phyloP scores from a whole-genome alignment of 2,113 vertebrate genomes.

The Seriola dumerili region DNA sequence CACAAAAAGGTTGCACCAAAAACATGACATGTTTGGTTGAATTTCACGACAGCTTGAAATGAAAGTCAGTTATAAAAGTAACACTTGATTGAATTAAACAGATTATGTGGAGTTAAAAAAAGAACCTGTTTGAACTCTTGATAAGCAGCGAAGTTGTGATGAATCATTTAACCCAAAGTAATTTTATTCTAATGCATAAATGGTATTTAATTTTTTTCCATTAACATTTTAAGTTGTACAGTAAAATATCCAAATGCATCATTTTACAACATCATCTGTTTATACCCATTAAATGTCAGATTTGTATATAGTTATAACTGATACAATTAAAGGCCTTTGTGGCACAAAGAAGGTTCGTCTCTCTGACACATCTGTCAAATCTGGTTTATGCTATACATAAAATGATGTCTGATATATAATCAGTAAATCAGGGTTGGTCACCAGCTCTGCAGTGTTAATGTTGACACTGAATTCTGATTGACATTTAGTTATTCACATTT shows the following conservation, averaged over 20 bases:
- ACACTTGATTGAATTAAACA: constrained; percentile 18
- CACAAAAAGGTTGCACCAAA: background rate
- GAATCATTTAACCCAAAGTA: constrained; percentile 14
- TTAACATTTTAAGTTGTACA: constrained; percentile 36
- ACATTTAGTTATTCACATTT: background rate
- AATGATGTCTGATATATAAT: constrained; percentile 8
- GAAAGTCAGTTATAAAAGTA: constrained; percentile 18
- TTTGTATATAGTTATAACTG: constrained; percentile 25
- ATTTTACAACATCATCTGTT: constrained; percentile 58
- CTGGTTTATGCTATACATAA: constrained; percentile 24
- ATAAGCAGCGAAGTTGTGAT: constrained; percentile 23
- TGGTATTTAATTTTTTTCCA: constrained; percentile 9
- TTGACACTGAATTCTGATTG: background rate
- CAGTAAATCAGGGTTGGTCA: constrained; percentile 8
- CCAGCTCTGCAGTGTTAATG: background rate
- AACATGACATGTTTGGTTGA: background rate
- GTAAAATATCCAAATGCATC: constrained; percentile 50
- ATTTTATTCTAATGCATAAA: constrained; percentile 18
- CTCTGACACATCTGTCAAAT: background rate
- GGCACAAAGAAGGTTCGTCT: background rate
- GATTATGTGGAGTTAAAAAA: constrained; percentile 16
- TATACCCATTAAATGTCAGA: constrained; percentile 30
- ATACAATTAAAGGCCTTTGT: constrained; percentile 26
- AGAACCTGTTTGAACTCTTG: background rate
- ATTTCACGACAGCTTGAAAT: background rate